These are phyloP conservation scores for Tachycineta bicolor DNA, from an alignment of 2,113 vertebrate species.

Conservation along the genomic window DNA sequence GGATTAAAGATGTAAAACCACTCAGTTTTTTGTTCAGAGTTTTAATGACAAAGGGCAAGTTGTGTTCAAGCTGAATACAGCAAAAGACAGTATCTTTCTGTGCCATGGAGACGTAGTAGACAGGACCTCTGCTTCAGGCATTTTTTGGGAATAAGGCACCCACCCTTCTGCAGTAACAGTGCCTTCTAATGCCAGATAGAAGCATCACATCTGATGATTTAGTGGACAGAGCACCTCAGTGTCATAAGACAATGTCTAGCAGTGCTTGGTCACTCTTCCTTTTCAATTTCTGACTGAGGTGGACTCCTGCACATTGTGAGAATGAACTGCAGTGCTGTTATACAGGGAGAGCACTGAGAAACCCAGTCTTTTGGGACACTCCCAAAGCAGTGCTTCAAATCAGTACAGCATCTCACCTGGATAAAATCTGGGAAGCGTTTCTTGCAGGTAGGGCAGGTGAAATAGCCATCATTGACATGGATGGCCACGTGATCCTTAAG, in stretches of 20 bases:
- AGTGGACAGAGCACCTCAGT: not conserved
- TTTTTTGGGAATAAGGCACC: not conserved
- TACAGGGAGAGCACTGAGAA: not conserved
- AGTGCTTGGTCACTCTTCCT: not conserved
- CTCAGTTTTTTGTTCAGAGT: not conserved
- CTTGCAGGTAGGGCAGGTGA: conserved; percentile 94
- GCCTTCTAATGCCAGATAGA: not conserved
- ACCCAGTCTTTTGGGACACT: not conserved
- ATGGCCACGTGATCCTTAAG: conserved; percentile 92
- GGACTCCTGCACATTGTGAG: not conserved
- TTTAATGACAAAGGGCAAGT: not conserved
- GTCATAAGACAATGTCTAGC: not conserved
- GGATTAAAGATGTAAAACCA: not conserved
- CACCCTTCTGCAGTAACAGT: not conserved
- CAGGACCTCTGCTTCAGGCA: not conserved
- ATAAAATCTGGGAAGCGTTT: conserved; percentile 95
- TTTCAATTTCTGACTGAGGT: not conserved
- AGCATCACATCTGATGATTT: not conserved
- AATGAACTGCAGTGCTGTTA: not conserved
- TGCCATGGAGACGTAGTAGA: not conserved
- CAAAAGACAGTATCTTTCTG: not conserved
- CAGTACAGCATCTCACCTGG: conserved; percentile 79
- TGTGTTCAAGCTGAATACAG: not conserved
- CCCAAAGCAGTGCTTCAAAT: not conserved
- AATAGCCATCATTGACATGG: conserved; percentile 88